Evolutionary conservation across 2,888 invertebrate genomes (phyloP).

Genomic region (Cerceris rybyensis): DNA sequence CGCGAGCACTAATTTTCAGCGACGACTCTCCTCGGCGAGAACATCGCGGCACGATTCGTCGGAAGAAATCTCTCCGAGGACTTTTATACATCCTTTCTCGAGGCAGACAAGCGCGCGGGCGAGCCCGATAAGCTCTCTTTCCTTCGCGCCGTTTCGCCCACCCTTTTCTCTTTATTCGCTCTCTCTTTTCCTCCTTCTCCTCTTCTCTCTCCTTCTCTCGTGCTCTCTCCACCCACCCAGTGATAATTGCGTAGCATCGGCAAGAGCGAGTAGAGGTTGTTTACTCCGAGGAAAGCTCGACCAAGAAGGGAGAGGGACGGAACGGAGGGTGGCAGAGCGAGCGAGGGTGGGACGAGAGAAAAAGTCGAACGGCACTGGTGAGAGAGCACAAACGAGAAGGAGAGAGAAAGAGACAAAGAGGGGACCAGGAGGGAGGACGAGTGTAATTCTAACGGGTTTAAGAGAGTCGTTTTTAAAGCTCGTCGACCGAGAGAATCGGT

Average conservation of each 20-base stretch:
- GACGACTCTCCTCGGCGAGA: constrained; percentile 10
- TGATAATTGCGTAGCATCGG: constrained; percentile 58
- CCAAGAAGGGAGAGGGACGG: constrained; percentile 14
- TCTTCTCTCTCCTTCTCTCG: constrained; percentile 1
- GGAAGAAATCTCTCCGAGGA: constrained; percentile 37
- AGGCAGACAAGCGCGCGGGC: constrained; percentile 16
- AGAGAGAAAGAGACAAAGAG: neutral
- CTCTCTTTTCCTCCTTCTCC: no score
- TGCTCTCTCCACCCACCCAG: constrained; percentile 14
- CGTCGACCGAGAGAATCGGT: constrained; percentile 52
- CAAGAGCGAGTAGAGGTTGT: constrained; percentile 40
- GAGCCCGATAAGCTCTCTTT: constrained; percentile 44
- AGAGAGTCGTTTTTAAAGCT: constrained; percentile 67
- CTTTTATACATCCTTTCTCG: constrained; percentile 30
- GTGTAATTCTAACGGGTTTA: constrained; percentile 68
- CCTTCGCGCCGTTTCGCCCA: no score
- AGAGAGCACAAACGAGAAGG: neutral
- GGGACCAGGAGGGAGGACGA: constrained; percentile 14
- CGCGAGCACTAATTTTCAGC: constrained; percentile 26
- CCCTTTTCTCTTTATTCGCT: no score
- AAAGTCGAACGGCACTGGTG: neutral
- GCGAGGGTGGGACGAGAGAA: neutral
- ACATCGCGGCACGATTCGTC: constrained; percentile 21
- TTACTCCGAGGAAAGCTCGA: constrained; percentile 41
- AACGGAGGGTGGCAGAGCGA: neutral